Conservation (phyloP, 2,888 invertebrate genomes). For the Abscondita cerata region DNA sequence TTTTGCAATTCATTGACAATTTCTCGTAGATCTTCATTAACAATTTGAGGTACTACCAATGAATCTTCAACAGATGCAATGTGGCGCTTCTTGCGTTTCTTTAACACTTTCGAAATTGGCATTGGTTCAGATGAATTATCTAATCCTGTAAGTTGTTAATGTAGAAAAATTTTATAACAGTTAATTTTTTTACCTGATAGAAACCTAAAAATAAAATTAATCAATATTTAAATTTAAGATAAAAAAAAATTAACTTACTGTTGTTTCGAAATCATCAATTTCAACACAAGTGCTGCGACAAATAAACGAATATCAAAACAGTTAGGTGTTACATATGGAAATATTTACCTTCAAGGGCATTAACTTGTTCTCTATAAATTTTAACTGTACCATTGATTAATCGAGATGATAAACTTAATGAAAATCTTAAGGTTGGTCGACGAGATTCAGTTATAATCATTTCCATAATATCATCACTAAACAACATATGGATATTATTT, state of each 20-base stretch:
- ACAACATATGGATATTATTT: neutral
- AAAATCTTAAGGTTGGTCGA: slow-evolving; percentile 11
- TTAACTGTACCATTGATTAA: slow-evolving; percentile 18
- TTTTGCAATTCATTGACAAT: neutral
- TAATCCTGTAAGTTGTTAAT: neutral
- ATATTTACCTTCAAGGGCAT: slow-evolving; percentile 7
- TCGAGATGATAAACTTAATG: slow-evolving; percentile 18
- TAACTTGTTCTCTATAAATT: slow-evolving; percentile 14
- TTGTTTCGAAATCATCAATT: too few species aligned
- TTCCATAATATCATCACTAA: slow-evolving; percentile 19
- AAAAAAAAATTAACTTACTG: neutral
- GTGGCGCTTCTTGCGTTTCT: neutral
- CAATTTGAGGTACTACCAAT: neutral
- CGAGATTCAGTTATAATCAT: slow-evolving; percentile 15
- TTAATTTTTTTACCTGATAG: neutral
- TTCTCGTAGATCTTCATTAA: neutral
- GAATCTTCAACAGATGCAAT: neutral
- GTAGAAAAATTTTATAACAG: too few species aligned
- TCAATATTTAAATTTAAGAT: neutral
- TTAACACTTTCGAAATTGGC: neutral
- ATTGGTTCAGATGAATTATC: slow-evolving; percentile 8
- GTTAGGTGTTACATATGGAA: too few species aligned
- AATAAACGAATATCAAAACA: too few species aligned
- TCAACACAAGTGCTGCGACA: too few species aligned
- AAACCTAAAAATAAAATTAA: neutral